These are phyloP conservation scores for Drosophila melanica DNA, from an alignment of 1,140 invertebrate genomes.

Conservation along the genomic window DNA sequence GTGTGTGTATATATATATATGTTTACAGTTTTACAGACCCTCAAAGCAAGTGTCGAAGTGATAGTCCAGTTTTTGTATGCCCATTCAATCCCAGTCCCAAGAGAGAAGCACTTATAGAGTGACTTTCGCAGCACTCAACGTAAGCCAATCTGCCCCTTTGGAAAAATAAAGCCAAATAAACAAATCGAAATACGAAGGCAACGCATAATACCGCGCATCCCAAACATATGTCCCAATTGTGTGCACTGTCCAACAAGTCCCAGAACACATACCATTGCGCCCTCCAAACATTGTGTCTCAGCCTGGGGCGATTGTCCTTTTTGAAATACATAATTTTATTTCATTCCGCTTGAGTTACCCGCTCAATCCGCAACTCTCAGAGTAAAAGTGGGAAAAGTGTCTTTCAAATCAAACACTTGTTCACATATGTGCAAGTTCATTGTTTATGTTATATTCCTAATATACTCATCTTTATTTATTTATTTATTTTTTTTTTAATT, in stretches of 20 bases:
- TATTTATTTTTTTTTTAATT: no score
- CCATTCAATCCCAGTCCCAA: conserved; percentile 43
- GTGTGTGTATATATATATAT: no score
- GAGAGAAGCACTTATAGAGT: conserved; percentile 75
- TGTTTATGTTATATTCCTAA: no score
- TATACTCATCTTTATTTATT: no score
- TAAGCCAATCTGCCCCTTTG: conserved; percentile 46
- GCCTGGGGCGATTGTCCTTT: conserved; percentile 43
- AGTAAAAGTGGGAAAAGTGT: not conserved
- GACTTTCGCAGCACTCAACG: conserved; percentile 76
- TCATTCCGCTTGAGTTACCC: conserved; percentile 55
- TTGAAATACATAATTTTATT: conserved; percentile 62
- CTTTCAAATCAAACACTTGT: not conserved
- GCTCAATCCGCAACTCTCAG: conserved; percentile 34
- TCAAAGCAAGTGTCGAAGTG: not conserved
- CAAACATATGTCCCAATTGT: conserved; percentile 80
- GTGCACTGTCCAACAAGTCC: conserved; percentile 58
- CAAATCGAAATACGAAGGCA: conserved; percentile 43
- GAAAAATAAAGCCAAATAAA: conserved; percentile 35
- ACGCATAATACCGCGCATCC: conserved; percentile 49
- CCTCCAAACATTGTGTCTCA: conserved; percentile 12
- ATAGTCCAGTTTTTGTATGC: conserved; percentile 23
- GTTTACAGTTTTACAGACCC: not conserved
- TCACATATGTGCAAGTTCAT: no score
- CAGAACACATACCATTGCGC: conserved; percentile 15